These are phyloP conservation scores for Limonius californicus DNA, from an alignment of 1,140 invertebrate genomes.

Conservation along the genomic window DNA sequence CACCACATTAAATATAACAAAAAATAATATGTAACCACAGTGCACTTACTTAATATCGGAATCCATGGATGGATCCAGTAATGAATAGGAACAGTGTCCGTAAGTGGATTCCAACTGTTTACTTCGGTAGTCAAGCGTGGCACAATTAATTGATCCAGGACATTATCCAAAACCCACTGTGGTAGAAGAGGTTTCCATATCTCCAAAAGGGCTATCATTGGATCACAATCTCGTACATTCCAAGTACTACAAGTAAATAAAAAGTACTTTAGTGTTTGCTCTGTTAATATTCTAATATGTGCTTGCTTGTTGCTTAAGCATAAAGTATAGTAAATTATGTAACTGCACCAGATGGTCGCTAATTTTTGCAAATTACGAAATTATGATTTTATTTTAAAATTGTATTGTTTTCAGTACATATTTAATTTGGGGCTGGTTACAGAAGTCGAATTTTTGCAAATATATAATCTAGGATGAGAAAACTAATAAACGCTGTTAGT, in stretches of 20 bases:
- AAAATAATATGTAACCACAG: neutral
- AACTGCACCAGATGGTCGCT: too few species aligned
- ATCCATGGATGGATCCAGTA: constrained; percentile 97
- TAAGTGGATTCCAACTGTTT: constrained; percentile 90
- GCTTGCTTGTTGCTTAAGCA: neutral
- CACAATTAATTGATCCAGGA: constrained; percentile 77
- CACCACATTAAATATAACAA: neutral
- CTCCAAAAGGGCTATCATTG: constrained; percentile 76
- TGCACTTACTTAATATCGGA: constrained; percentile 64
- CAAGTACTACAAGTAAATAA: constrained; percentile 50
- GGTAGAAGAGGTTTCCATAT: constrained; percentile 79
- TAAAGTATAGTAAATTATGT: neutral
- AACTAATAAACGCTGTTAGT: too few species aligned
- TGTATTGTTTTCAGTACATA: too few species aligned
- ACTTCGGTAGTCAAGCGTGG: constrained; percentile 78
- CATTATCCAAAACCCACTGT: constrained; percentile 76
- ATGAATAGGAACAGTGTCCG: constrained; percentile 91
- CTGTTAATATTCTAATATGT: neutral
- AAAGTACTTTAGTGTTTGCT: neutral
- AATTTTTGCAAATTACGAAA: too few species aligned
- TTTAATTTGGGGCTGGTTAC: too few species aligned
- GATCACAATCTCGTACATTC: constrained; percentile 70
- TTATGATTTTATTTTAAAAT: too few species aligned
- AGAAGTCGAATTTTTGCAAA: too few species aligned
- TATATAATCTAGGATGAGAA: too few species aligned